These are phyloP conservation scores for Luffia ferchaultella DNA, from an alignment of 2,888 invertebrate species.

Conservation along the genomic window DNA sequence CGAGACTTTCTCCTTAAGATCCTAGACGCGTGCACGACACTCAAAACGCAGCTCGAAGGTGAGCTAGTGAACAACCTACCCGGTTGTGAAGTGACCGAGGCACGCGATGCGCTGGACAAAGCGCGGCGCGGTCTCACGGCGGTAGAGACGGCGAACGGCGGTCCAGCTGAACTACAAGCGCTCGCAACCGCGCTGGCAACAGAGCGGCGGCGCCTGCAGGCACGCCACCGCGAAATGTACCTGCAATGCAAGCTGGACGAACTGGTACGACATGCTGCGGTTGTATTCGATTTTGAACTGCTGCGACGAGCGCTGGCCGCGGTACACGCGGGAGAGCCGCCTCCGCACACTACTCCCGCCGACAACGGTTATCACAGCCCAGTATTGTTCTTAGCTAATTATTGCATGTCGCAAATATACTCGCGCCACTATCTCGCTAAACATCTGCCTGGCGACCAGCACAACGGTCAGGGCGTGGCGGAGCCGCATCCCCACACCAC, in stretches of 20 bases:
- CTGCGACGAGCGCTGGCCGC: constrained; percentile 72
- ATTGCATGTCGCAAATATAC: constrained; percentile 78
- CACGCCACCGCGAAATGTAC: constrained; percentile 76
- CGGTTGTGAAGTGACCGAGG: constrained; percentile 72
- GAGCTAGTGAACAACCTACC: constrained; percentile 75
- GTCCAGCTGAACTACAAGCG: constrained; percentile 67
- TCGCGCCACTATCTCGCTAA: constrained; percentile 67
- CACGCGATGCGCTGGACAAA: constrained; percentile 69
- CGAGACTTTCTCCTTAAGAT: constrained; percentile 77
- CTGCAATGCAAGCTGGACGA: constrained; percentile 77
- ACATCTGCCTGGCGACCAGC: background rate
- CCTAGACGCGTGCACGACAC: constrained; percentile 77
- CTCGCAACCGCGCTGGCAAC: constrained; percentile 67
- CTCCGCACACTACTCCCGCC: constrained; percentile 29
- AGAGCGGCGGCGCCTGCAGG: constrained; percentile 73
- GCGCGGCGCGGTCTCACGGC: constrained; percentile 61
- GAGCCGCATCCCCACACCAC: background rate
- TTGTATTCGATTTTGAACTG: constrained; percentile 72
- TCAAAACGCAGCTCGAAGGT: constrained; percentile 79
- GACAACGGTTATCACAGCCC: constrained; percentile 68
- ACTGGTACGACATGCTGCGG: constrained; percentile 71
- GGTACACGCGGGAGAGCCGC: constrained; percentile 66
- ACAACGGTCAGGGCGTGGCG: background rate
- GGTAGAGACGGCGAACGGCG: constrained; percentile 58
- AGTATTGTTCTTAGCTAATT: constrained; percentile 76